phyloP scores from a whole-genome alignment of 2,888 invertebrate genomes.

The Clostera curtula region DNA sequence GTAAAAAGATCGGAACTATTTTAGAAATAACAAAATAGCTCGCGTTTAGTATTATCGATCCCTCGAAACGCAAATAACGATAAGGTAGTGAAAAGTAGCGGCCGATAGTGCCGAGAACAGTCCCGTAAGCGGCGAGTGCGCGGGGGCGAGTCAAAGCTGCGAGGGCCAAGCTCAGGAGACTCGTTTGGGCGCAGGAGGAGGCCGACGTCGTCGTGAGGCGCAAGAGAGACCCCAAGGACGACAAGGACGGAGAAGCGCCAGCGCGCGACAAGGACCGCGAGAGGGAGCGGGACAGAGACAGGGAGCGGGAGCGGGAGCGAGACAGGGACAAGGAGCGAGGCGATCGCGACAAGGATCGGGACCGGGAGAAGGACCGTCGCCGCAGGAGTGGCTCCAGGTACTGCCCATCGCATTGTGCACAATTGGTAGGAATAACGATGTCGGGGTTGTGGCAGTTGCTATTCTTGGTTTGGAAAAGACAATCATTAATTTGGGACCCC shows the following conservation, averaged over 20 bases:
- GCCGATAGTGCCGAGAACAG: conserved; percentile 2
- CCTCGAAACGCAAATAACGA: not conserved
- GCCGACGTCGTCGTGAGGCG: conserved; percentile 75
- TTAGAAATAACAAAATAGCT: too few relatives aligned
- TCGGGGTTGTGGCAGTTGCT: too few relatives aligned
- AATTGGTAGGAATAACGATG: too few relatives aligned
- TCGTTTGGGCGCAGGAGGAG: conserved; percentile 76
- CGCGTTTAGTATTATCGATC: too few relatives aligned
- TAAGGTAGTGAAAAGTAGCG: not conserved
- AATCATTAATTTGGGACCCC: too few relatives aligned
- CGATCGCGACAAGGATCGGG: conserved; percentile 14
- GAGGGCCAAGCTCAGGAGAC: conserved; percentile 9
- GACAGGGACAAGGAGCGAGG: conserved; percentile 30
- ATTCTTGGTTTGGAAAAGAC: too few relatives aligned
- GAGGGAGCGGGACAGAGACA: conserved; percentile 32
- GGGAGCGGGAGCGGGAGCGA: conserved; percentile 18
- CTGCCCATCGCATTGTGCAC: too few relatives aligned
- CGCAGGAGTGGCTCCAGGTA: conserved; percentile 37
- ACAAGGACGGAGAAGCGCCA: conserved; percentile 33
- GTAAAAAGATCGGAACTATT: too few relatives aligned
- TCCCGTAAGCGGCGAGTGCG: conserved; percentile 2
- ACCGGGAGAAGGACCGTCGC: conserved; percentile 54
- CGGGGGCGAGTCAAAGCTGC: conserved; percentile 4
- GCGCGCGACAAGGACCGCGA: conserved; percentile 35
- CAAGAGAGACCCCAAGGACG: conserved; percentile 56